Base-by-base conservation (phyloP, 2,797 vertebrate species). In the Phataginus tricuspis region DNA sequence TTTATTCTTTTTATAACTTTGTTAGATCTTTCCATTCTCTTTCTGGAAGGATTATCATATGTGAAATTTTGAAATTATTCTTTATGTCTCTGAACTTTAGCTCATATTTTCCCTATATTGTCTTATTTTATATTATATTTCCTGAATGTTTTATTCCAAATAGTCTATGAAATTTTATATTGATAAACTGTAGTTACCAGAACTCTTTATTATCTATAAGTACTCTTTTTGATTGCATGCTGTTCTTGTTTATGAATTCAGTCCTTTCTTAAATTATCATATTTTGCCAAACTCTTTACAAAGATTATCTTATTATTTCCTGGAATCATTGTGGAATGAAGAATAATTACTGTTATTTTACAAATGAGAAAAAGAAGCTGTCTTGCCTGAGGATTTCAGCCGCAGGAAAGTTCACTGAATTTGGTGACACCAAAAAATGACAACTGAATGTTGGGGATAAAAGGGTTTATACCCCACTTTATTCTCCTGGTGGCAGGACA, bases 211-310 rank as follows among this genome's bases (percentile, higher is more conserved):
- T 80, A 1, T 57, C 25, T 86, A 0, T 64, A 86, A 63, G 5
- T 37, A 86, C 87, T 78, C 31, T 63, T 80, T 75, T 90, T 69
- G 45, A 77, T 90, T 49, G 37, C 4, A 57, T 80, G 3, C 27
- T n/a, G 11, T 55, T 91, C 53, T 87, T 77, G 2, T 25, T 68
- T 45, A 45, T 42, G 23, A 34, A 49, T 55, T 63, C 13, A 74
- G 23, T 61, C 21, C 63, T 85, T 94, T 94, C 21, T 94, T 71
- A 68, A 93, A 74, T 68, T 55, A 83, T 71, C 83, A 91, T 84
- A 79, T 55, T 34, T 7, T 86, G 42, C 45, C 75, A 85, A 89
- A 69, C 3, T 69, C n/a, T 66, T 95, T 69, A 51, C 16, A 75
- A 63, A 10, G 5, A 80, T 68, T 68, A 55, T 63, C 21, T 80